These are phyloP conservation scores for Stegastes partitus DNA, from an alignment of 2,113 vertebrate genomes.

Conservation along the genomic window DNA sequence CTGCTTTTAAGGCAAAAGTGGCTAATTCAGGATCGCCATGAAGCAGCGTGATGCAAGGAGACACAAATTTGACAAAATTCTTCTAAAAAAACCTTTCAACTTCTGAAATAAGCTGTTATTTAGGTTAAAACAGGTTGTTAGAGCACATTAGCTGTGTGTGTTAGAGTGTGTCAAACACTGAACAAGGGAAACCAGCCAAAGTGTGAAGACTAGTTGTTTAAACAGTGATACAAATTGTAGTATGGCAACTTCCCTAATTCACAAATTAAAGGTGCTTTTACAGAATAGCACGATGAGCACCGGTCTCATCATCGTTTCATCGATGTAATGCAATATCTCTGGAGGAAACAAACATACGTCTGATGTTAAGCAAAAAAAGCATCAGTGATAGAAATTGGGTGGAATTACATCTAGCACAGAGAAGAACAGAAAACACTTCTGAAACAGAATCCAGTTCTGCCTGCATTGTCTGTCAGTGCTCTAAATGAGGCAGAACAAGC, in stretches of 20 bases:
- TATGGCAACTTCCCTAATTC: background rate
- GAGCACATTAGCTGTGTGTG: no score
- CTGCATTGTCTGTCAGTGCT: slow-evolving; percentile 31
- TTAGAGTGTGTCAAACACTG: no score
- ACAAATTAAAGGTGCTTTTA: background rate
- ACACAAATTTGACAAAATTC: background rate
- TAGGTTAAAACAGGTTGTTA: no score
- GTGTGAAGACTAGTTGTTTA: background rate
- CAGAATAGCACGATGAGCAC: background rate
- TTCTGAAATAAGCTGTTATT: background rate
- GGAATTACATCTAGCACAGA: background rate
- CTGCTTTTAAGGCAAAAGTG: background rate
- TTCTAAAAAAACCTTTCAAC: background rate
- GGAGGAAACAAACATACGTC: background rate
- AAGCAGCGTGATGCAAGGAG: background rate
- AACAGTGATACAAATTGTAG: background rate
- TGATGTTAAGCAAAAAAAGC: background rate
- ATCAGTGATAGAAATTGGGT: background rate
- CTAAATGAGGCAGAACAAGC: slow-evolving; percentile 60
- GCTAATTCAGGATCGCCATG: background rate
- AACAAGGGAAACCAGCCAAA: no score
- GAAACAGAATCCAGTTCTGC: slow-evolving; percentile 16
- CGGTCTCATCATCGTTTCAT: background rate
- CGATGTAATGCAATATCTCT: background rate
- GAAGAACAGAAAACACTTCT: background rate